phyloP scores from a whole-genome alignment of 2,113 vertebrate genomes.

The Uropsilus gracilis region DNA sequence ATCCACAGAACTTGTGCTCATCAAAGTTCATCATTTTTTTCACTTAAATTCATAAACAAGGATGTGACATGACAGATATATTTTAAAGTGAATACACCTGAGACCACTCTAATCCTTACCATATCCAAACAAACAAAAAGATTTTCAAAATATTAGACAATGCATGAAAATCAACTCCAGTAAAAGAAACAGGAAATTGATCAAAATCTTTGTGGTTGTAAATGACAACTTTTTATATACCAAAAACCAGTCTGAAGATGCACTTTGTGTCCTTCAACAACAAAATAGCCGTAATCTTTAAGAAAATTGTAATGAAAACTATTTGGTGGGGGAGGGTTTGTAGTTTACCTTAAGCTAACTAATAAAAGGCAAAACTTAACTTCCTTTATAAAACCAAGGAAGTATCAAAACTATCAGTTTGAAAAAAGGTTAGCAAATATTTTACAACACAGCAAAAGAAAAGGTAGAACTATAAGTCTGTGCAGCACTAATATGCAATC shows the following conservation, averaged over 20 bases:
- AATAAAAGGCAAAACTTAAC: background rate
- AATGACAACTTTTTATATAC: slow-evolving; percentile 31
- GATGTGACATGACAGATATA: background rate
- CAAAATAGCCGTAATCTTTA: background rate
- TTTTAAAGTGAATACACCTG: slow-evolving; percentile 10
- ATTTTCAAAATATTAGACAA: slow-evolving; percentile 37
- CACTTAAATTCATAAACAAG: slow-evolving; percentile 47
- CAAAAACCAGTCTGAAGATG: slow-evolving; percentile 8
- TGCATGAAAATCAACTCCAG: slow-evolving; percentile 22
- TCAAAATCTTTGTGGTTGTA: background rate
- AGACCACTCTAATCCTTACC: slow-evolving; percentile 5
- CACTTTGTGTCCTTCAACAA: background rate
- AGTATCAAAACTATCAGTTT: slow-evolving; percentile 1
- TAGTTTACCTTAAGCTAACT: slow-evolving; percentile 1
- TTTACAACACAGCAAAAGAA: slow-evolving; percentile 35
- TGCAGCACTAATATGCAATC: background rate
- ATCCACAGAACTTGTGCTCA: background rate
- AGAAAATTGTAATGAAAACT: slow-evolving; percentile 21
- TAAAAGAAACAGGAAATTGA: slow-evolving; percentile 44
- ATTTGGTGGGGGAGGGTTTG: background rate
- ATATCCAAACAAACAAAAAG: slow-evolving; percentile 39
- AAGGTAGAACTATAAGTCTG: slow-evolving; percentile 33
- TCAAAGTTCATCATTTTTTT: slow-evolving; percentile 13
- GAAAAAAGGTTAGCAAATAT: background rate
- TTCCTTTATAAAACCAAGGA: background rate